Conservation (phyloP, 2,113 vertebrate species). For the Pipra filicauda region DNA sequence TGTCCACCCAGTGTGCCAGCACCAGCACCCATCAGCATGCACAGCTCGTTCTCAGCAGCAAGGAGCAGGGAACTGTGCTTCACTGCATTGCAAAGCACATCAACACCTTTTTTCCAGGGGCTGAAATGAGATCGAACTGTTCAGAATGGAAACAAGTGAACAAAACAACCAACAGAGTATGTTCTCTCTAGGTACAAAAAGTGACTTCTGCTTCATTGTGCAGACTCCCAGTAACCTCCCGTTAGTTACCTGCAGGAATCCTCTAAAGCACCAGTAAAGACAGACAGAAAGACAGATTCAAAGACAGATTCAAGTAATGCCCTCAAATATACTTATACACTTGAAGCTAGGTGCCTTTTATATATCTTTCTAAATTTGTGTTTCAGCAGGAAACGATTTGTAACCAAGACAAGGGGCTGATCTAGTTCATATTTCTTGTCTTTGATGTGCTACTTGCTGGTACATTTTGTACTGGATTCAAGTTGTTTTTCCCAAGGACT, state of each 20-base stretch:
- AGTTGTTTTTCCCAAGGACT: background rate
- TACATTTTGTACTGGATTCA: background rate
- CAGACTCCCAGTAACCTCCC: background rate
- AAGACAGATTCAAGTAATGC: background rate
- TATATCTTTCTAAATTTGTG: background rate
- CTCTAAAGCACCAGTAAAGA: background rate
- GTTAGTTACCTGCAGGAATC: background rate
- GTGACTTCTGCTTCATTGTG: background rate
- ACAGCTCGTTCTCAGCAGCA: background rate
- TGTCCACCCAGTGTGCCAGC: accelerated
- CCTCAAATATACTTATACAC: background rate
- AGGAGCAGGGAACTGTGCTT: background rate
- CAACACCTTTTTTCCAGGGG: background rate
- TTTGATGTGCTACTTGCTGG: background rate
- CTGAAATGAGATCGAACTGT: background rate
- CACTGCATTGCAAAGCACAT: background rate
- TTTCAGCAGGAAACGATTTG: background rate
- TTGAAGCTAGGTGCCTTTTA: background rate
- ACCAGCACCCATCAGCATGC: accelerated
- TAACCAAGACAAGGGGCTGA: background rate
- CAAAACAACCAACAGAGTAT: background rate
- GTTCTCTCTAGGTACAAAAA: background rate
- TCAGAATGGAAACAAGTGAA: background rate
- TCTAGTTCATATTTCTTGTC: background rate
- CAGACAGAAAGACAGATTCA: background rate